phyloP scores from a whole-genome alignment of 2,797 vertebrate species.

The Anguilla pacifica region DNA sequence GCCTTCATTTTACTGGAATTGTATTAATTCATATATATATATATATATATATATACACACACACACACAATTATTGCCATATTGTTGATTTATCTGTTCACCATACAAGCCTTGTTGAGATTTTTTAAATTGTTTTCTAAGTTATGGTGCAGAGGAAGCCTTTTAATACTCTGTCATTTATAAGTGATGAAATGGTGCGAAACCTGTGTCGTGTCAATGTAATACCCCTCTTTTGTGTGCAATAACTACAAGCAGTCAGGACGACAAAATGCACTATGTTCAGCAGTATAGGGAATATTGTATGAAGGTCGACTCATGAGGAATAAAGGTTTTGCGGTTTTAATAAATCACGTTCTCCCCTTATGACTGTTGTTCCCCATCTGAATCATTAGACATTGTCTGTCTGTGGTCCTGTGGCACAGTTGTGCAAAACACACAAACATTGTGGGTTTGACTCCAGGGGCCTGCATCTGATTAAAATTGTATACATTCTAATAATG shows the following conservation, averaged over 20 bases:
- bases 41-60: not conserved
- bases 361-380: slow-evolving; percentile 66
- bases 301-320: slow-evolving; percentile 4
- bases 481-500: too few species aligned
- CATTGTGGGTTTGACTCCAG: too few species aligned
- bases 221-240: not conserved
- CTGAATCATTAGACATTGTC: slow-evolving; percentile 44
- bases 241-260: not conserved
- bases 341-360: not conserved
- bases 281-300: slow-evolving; percentile 3
- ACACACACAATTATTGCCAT: not conserved
- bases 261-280: slow-evolving; percentile 1
- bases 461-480: too few species aligned
- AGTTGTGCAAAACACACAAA: too few species aligned
- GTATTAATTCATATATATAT: not conserved
- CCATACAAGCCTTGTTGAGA: not conserved
- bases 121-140: not conserved
- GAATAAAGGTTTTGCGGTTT: slow-evolving; percentile 20
- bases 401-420: too few species aligned
- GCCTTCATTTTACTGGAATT: not conserved
- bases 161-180: not conserved
- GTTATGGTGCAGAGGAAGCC: not conserved
- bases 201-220: not conserved
- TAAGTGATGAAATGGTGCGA: not conserved
- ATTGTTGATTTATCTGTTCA: not conserved